Evolutionary conservation across 1,140 invertebrate genomes (phyloP).

Genomic region (Apis dorsata): DNA sequence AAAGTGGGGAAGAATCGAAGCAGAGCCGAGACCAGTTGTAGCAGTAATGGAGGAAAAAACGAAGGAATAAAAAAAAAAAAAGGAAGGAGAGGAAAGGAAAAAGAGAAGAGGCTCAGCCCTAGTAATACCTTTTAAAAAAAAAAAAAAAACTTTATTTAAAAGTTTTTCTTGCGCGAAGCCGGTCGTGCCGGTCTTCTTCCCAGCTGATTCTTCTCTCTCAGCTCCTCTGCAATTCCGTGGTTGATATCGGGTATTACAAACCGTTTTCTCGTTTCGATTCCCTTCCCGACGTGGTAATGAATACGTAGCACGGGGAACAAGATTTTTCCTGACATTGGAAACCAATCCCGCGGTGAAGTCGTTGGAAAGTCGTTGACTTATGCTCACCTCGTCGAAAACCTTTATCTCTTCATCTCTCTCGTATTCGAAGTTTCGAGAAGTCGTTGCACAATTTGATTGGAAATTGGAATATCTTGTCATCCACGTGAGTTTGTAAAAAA

Average conservation of each 20-base stretch:
- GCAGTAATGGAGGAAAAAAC: not conserved
- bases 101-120: not conserved
- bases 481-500: too few relatives aligned
- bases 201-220: not conserved
- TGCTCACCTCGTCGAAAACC: not conserved
- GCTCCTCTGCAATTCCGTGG: slow-evolving; percentile 19
- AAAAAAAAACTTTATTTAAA: not conserved
- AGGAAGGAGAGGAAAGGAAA: not conserved
- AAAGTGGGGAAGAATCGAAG: not conserved
- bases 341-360: not conserved
- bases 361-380: not conserved
- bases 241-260: slow-evolving; percentile 27
- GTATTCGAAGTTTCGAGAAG: too few relatives aligned
- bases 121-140: not conserved
- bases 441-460: too few relatives aligned
- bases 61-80: not conserved
- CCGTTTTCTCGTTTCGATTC: slow-evolving; percentile 23
- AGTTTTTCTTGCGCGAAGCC: not conserved
- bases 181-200: not conserved
- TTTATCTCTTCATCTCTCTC: not conserved
- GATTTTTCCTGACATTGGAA: slow-evolving; percentile 23
- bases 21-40: too few relatives aligned
- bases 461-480: too few relatives aligned
- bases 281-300: slow-evolving; percentile 1
- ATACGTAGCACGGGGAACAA: not conserved